A percentile compares a stretch with the other conserved stretches of the same genome.
Conservation (phyloP, 2,113 vertebrate genomes). For the Junco hyemalis region DNA sequence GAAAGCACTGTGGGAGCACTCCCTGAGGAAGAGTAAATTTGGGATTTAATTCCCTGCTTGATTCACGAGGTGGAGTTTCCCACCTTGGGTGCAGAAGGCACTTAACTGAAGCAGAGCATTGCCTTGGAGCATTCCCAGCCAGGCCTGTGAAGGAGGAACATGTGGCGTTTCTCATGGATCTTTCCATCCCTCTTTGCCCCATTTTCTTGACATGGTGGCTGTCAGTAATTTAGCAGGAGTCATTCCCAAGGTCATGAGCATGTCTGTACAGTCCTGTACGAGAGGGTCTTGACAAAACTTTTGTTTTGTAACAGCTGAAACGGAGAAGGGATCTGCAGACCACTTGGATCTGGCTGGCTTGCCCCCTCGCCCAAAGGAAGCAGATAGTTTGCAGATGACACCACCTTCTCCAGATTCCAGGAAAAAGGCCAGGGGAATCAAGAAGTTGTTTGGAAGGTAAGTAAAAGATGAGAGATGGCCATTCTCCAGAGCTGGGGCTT, state of each 20-base stretch:
- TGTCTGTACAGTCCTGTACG: not conserved
- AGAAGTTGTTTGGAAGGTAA: constrained; percentile 94
- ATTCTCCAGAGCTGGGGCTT: not conserved
- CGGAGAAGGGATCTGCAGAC: constrained; percentile 85
- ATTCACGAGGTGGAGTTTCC: not conserved
- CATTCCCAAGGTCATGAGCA: not conserved
- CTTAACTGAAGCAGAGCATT: not conserved
- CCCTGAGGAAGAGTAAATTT: not conserved
- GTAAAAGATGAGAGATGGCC: constrained; percentile 10
- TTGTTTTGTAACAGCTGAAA: constrained; percentile 82
- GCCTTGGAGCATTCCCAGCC: not conserved
- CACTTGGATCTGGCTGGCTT: constrained; percentile 87
- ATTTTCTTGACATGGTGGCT: not conserved
- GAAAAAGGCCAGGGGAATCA: constrained; percentile 94
- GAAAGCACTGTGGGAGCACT: not conserved
- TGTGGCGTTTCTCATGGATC: not conserved
- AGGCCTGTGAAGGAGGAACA: not conserved
- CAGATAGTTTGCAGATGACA: constrained; percentile 79
- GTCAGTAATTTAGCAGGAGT: not conserved
- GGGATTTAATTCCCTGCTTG: not conserved
- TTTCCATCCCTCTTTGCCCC: not conserved
- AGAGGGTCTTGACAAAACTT: not conserved
- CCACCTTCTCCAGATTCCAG: constrained; percentile 86
- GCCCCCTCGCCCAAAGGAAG: constrained; percentile 78
- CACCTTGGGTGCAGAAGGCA: not conserved